Evolutionary conservation across 2,797 vertebrate genomes (phyloP).

Genomic region (Sus cebifrons): DNA sequence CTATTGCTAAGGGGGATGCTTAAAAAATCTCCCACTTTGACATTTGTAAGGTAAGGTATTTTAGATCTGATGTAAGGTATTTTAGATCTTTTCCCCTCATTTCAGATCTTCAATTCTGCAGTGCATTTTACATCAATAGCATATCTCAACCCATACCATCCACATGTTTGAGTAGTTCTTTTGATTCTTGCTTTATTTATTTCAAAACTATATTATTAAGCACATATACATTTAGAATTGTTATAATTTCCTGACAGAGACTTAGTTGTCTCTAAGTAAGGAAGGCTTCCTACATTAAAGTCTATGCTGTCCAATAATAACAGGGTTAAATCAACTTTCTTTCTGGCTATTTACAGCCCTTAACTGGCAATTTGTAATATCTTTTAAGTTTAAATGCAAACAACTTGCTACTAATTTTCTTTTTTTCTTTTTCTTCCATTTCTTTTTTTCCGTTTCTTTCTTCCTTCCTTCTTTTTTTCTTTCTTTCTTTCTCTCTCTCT

Average conservation of each 20-base stretch:
- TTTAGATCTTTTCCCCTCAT: neutral
- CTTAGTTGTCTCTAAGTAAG: neutral
- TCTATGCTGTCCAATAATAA: neutral
- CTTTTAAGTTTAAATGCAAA: conserved; percentile 1
- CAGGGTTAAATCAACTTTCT: neutral
- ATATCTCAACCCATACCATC: too few species aligned
- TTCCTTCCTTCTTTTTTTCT: too few species aligned
- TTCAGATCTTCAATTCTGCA: neutral
- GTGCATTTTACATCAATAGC: neutral
- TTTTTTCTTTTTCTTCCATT: too few species aligned
- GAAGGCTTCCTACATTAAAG: neutral
- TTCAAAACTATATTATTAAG: neutral
- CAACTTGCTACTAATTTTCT: neutral
- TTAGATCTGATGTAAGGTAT: neutral
- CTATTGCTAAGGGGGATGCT: neutral
- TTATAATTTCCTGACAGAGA: neutral
- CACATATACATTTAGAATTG: neutral
- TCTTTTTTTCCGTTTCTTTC: too few species aligned
- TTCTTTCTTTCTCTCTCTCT: too few species aligned
- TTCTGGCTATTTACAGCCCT: neutral
- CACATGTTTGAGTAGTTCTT: neutral
- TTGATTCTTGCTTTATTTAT: neutral
- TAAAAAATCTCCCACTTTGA: neutral
- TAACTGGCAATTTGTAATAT: neutral
- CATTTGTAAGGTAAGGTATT: neutral